phyloP scores from a whole-genome alignment of 2,888 invertebrate genomes.

The Nomada hirtipes region DNA sequence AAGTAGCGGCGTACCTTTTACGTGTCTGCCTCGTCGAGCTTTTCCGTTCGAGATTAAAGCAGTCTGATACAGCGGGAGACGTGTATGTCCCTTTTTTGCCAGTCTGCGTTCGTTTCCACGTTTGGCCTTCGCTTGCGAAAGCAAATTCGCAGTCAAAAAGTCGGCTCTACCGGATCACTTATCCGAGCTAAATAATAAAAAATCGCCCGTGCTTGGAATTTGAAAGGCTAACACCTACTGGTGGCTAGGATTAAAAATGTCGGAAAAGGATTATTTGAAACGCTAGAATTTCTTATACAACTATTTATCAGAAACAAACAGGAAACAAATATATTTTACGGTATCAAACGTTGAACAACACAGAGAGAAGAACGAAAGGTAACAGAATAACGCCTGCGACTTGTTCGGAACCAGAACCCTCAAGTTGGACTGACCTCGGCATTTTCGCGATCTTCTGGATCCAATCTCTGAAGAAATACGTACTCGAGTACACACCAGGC shows the following conservation, averaged over 20 bases:
- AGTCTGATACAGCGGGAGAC: constrained; percentile 9
- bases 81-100: constrained; percentile 4
- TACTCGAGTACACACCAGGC: constrained; percentile 78
- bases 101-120: constrained; percentile 10
- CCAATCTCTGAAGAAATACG: constrained; percentile 73
- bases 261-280: no score
- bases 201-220: background rate
- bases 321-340: background rate
- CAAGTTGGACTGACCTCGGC: background rate
- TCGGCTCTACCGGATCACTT: constrained; percentile 6
- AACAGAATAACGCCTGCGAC: background rate
- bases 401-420: background rate
- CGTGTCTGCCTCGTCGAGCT: constrained; percentile 42
- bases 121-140: constrained; percentile 7
- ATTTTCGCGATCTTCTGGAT: constrained; percentile 39
- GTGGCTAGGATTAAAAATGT: background rate
- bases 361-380: background rate
- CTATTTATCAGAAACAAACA: no score
- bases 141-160: constrained; percentile 26
- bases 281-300: no score
- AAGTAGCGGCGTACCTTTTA: constrained; percentile 62
- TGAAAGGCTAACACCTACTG: background rate
- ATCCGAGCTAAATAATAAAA: constrained; percentile 17
- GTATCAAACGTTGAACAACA: background rate
- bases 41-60: constrained; percentile 69